Evolutionary conservation across 2,888 invertebrate genomes (phyloP).

Genomic region (Blastobasis lacticolella): DNA sequence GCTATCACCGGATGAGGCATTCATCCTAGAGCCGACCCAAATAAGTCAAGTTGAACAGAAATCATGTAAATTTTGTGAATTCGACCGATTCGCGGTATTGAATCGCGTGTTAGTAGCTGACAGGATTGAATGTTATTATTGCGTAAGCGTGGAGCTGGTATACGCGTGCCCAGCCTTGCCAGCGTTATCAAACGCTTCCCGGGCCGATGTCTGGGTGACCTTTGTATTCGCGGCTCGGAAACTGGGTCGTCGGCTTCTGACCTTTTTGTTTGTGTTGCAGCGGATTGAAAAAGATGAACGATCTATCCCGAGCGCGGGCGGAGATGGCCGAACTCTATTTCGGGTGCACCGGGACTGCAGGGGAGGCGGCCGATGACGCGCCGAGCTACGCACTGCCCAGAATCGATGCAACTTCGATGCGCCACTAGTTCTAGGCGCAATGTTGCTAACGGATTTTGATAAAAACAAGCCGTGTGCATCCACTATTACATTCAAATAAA

Average conservation of each 20-base stretch:
- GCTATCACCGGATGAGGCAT: slow-evolving; percentile 1
- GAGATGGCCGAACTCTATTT: slow-evolving; percentile 46
- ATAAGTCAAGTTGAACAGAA: too few species aligned
- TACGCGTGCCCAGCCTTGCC: slow-evolving; percentile 54
- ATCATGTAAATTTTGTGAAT: background rate
- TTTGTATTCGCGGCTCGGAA: slow-evolving; percentile 54
- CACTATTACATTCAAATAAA: too few species aligned
- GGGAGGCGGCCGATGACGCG: slow-evolving; percentile 20
- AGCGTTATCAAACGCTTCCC: slow-evolving; percentile 60
- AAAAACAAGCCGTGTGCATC: too few species aligned
- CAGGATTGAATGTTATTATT: slow-evolving; percentile 25
- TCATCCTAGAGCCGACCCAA: too few species aligned
- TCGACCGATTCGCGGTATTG: background rate
- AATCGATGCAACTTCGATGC: too few species aligned
- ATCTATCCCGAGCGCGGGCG: slow-evolving; percentile 39
- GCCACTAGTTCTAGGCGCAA: too few species aligned
- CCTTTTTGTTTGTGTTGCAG: slow-evolving; percentile 64
- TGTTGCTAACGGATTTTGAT: too few species aligned
- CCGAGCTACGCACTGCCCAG: background rate
- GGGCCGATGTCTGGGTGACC: slow-evolving; percentile 60
- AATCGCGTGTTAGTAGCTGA: slow-evolving; percentile 21
- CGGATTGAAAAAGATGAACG: slow-evolving; percentile 50
- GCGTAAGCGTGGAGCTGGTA: slow-evolving; percentile 34
- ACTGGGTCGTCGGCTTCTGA: slow-evolving; percentile 68
- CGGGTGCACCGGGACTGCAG: slow-evolving; percentile 34